A percentile compares a stretch with the other conserved stretches of the same genome.
Evolutionary conservation across 2,888 invertebrate species (phyloP).

Genomic region (Drosophila lacicola): DNA sequence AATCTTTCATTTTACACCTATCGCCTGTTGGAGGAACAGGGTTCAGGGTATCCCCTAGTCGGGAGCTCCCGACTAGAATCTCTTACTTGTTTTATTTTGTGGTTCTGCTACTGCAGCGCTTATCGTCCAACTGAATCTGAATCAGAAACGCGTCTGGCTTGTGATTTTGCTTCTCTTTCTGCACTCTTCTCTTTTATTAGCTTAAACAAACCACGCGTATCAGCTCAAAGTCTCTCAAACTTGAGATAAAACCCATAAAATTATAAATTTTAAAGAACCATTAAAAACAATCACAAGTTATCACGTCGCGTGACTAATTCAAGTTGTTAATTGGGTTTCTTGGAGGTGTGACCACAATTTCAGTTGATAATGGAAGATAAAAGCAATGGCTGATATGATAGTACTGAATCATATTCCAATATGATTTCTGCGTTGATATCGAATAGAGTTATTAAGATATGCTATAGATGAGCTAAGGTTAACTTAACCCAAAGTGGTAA

Average conservation of each 20-base stretch:
- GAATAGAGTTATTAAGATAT: too few relatives aligned
- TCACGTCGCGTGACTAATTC: slow-evolving; percentile 64
- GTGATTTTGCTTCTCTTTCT: neutral
- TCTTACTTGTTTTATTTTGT: too few relatives aligned
- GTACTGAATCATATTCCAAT: neutral
- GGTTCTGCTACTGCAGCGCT: slow-evolving; percentile 6
- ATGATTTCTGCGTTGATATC: too few relatives aligned
- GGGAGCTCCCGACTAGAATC: too few relatives aligned
- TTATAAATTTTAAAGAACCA: neutral
- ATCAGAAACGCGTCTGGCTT: slow-evolving; percentile 26
- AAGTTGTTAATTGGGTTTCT: slow-evolving; percentile 26
- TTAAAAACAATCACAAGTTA: slow-evolving; percentile 30
- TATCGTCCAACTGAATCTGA: slow-evolving; percentile 33
- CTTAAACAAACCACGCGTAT: slow-evolving; percentile 11
- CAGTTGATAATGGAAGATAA: neutral
- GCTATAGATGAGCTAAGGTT: too few relatives aligned
- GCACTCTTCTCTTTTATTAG: neutral
- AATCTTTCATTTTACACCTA: too few relatives aligned
- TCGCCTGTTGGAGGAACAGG: too few relatives aligned
- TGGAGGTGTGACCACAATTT: slow-evolving; percentile 14
- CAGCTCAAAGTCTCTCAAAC: slow-evolving; percentile 10
- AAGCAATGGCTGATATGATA: neutral
- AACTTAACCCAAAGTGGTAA: too few relatives aligned
- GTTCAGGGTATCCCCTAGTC: too few relatives aligned
- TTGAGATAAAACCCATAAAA: slow-evolving; percentile 25